Evolutionary conservation across 2,888 invertebrate species (phyloP).

Genomic region (Trichogramma evanescens): DNA sequence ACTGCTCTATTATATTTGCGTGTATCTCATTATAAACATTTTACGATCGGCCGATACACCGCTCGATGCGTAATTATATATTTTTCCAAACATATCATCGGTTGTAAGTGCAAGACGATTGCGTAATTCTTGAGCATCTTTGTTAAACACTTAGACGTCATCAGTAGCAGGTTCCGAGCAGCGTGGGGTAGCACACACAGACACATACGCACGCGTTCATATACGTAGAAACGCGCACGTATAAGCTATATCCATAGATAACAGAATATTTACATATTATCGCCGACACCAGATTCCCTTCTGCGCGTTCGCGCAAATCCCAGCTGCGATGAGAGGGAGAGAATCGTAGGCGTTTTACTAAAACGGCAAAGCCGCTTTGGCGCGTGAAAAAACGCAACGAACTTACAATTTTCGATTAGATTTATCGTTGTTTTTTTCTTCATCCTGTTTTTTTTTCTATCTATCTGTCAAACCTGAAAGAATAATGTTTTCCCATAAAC

Average conservation of each 20-base stretch:
- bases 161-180: neutral
- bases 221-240: constrained; percentile 18
- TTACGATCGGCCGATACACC: constrained; percentile 5
- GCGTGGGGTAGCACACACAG: constrained; percentile 8
- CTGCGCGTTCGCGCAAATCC: constrained; percentile 20
- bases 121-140: constrained; percentile 20
- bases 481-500: too few relatives aligned
- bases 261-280: constrained; percentile 47
- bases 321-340: constrained; percentile 1
- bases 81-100: neutral
- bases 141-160: constrained; percentile 19
- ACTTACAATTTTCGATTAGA: neutral
- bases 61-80: neutral
- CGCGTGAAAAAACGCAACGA: constrained; percentile 4
- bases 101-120: constrained; percentile 7
- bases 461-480: too few relatives aligned
- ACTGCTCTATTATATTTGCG: neutral
- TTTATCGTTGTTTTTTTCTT: neutral
- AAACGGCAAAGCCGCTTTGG: neutral
- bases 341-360: constrained; percentile 11
- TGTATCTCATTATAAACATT: neutral
- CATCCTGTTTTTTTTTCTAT: too few relatives aligned
- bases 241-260: constrained; percentile 33
- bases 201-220: neutral
- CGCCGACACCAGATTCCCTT: constrained; percentile 28